A percentile compares a stretch with the other conserved stretches of the same genome.
These are phyloP conservation scores for Bilobella aurantiaca DNA, from an alignment of 1,140 invertebrate genomes.

Conservation along the genomic window DNA sequence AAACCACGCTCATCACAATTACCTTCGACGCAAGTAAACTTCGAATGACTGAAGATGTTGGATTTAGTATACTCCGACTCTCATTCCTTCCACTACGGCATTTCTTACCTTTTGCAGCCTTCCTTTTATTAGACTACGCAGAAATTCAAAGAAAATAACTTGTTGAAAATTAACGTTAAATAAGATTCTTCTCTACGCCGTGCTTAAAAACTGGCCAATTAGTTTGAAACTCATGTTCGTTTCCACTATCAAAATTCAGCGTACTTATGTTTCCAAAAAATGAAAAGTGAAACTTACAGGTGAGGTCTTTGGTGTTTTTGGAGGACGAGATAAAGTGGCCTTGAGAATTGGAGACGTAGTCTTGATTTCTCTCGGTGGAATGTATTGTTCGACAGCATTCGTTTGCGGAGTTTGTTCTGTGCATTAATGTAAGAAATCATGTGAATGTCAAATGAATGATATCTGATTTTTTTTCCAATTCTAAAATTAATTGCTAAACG, in stretches of 20 bases:
- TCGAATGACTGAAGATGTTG: slow-evolving; percentile 32
- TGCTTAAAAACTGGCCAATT: too few relatives aligned
- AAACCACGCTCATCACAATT: not conserved
- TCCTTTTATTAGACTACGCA: slow-evolving; percentile 3
- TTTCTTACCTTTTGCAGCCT: slow-evolving; percentile 1
- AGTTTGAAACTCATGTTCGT: too few relatives aligned
- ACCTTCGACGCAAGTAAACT: slow-evolving; percentile 35
- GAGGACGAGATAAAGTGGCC: slow-evolving; percentile 61
- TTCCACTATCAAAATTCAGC: too few relatives aligned
- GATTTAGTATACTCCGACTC: slow-evolving; percentile 17
- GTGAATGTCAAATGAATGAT: too few relatives aligned
- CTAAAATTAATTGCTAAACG: too few relatives aligned
- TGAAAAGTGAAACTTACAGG: slow-evolving; percentile 14
- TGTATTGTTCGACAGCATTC: slow-evolving; percentile 17
- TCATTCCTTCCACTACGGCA: not conserved
- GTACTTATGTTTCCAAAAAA: too few relatives aligned
- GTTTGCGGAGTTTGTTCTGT: not conserved
- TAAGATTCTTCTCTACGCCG: too few relatives aligned
- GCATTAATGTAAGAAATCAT: not conserved
- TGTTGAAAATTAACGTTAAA: not conserved
- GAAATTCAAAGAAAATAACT: not conserved
- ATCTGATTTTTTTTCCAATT: too few relatives aligned
- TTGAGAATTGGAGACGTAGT: slow-evolving; percentile 57
- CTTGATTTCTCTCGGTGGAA: slow-evolving; percentile 29
- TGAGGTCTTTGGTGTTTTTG: slow-evolving; percentile 42